Percentiles rank a stretch among this genome's conserved stretches.
Conservation (phyloP, 1,140 invertebrate species). For the Chymomyza costata region DNA sequence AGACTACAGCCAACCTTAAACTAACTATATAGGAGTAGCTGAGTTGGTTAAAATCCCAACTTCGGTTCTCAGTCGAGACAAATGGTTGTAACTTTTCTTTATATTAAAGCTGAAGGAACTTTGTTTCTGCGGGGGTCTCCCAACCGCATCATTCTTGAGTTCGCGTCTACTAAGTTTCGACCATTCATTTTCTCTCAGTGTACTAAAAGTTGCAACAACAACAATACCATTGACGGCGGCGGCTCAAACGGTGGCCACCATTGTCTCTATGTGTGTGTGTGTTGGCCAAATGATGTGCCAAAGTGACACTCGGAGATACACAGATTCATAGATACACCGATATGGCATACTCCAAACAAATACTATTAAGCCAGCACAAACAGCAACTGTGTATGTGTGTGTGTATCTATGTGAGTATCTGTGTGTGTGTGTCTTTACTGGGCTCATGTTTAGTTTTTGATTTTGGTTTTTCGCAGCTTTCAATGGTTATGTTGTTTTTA, state of each 20-base stretch:
- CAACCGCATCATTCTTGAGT: too few relatives aligned
- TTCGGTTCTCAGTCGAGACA: too few relatives aligned
- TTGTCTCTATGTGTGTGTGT: constrained; percentile 50
- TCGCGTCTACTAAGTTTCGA: too few relatives aligned
- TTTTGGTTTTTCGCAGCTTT: constrained; percentile 8
- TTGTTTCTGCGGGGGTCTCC: too few relatives aligned
- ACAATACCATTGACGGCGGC: constrained; percentile 39
- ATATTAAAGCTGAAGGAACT: too few relatives aligned
- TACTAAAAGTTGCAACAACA: too few relatives aligned
- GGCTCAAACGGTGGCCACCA: constrained; percentile 55
- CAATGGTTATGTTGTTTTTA: constrained; percentile 57
- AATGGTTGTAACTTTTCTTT: too few relatives aligned
- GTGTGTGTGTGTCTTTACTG: constrained; percentile 25
- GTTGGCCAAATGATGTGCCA: constrained; percentile 67
- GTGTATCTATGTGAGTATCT: constrained; percentile 14
- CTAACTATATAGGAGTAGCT: too few relatives aligned
- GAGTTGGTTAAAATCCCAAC: too few relatives aligned
- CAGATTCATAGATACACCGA: constrained; percentile 31
- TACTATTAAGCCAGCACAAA: constrained; percentile 46
- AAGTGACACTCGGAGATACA: constrained; percentile 66
- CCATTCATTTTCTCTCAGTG: too few relatives aligned
- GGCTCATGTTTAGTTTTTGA: constrained; percentile 18
- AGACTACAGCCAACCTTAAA: too few relatives aligned
- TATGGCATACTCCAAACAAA: constrained; percentile 33
- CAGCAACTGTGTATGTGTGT: constrained; percentile 13